Percentiles rank a stretch among this genome's conserved stretches.
These are phyloP conservation scores for Synergus laeviventris DNA, from an alignment of 2,888 invertebrate species.

Conservation along the genomic window DNA sequence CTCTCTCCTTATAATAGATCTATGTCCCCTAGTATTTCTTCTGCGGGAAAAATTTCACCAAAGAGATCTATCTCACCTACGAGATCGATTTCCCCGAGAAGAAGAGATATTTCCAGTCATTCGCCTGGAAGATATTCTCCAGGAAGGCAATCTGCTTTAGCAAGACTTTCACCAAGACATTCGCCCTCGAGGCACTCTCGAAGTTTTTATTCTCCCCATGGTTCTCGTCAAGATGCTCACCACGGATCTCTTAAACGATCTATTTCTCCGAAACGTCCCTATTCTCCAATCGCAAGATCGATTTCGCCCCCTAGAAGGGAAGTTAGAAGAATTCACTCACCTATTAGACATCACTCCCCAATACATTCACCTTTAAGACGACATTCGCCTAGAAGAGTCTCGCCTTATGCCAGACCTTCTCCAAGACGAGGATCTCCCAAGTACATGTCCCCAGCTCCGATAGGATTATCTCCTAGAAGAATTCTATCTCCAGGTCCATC, in stretches of 20 bases:
- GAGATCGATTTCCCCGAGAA: conserved; percentile 2
- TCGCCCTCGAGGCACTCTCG: neutral
- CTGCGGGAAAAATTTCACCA: neutral
- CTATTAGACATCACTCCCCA: conserved; percentile 48
- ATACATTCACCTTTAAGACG: conserved; percentile 47
- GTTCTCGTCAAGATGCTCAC: neutral
- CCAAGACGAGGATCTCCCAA: neutral
- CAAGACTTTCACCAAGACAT: neutral
- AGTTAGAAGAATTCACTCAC: conserved; percentile 48
- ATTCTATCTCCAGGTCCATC: conserved; percentile 36
- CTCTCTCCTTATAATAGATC: neutral
- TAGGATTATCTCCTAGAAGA: conserved; percentile 44
- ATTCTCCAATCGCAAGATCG: conserved; percentile 13
- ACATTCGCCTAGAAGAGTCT: conserved; percentile 45
- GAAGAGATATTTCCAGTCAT: neutral
- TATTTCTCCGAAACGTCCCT: neutral
- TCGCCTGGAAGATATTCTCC: conserved; percentile 8
- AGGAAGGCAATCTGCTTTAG: neutral
- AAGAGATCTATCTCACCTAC: neutral
- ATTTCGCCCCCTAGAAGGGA: conserved; percentile 37
- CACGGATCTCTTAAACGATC: neutral
- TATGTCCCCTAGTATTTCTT: neutral
- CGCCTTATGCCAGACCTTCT: conserved; percentile 47
- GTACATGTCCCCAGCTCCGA: conserved; percentile 45
- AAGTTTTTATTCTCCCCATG: neutral